Evolutionary conservation across 2,797 vertebrate species (phyloP), one percentile per base, ranked within the genome.

Genomic region (Anniella stebbinsi): DNA sequence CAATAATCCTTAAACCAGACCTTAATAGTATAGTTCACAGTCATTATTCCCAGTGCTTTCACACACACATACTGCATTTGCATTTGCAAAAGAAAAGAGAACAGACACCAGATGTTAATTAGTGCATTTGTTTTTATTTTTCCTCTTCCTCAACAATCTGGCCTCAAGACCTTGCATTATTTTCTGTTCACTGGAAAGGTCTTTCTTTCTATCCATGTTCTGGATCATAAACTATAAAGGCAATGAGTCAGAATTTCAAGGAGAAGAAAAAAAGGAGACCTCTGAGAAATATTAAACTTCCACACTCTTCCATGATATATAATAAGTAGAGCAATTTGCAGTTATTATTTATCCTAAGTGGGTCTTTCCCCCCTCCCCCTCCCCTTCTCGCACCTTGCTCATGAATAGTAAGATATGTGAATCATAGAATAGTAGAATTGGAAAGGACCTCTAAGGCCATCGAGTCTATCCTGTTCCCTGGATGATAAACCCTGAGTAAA

Each of bases 71-170:
- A 96, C 92, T 97, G 95, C 95, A 95, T 97, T 97, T 97, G 92
- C 95, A 91, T 96, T 96, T 33, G 51, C 84, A 89, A 91, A 95
- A 96, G 95, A 25, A 38, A 11, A 81, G 60, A 38, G 80, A 95
- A 95, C 95, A 94, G 96, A 97, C 97, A 97, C 96, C 95, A 95
- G 96, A 96, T 97, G 93, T 97, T 97, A 96, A 97, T 97, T 97
- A 97, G 93, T 96, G 94, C 93, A 76, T 96, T 97, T 97, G 91
- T 93, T 93, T 85, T 91, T 88, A 93, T 94, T 94, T 91, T 90
- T 92, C 90, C 93, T 95, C 75, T 88, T 93, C 93, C 93, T 95
- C 95, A 96, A 94, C 94, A 96, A 95, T 96, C 95, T 97, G 95
- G 96, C 94, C 91, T 94, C 95, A 96, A 95, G 95, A 94, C 89